These are phyloP conservation scores for Aphaenogaster floridana DNA, from an alignment of 1,140 invertebrate genomes.

Conservation along the genomic window DNA sequence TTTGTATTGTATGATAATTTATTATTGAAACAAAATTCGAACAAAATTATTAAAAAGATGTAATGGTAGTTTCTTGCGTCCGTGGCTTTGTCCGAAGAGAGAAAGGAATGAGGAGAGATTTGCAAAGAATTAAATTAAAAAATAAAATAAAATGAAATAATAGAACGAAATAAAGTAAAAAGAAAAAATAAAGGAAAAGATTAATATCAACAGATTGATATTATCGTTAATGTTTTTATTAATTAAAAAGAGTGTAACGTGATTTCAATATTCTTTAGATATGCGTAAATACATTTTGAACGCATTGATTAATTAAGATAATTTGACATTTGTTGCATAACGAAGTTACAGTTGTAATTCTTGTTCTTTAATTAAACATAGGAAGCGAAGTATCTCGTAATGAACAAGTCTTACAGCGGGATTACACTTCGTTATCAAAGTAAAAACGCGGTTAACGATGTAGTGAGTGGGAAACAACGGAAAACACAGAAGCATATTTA, in stretches of 20 bases:
- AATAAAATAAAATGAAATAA: background rate
- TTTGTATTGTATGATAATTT: background rate
- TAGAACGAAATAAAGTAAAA: background rate
- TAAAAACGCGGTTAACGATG: slow-evolving; percentile 16
- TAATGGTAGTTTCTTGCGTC: background rate
- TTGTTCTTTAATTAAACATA: slow-evolving; percentile 28
- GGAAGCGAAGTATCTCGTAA: slow-evolving; percentile 12
- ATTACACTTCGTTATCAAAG: slow-evolving; percentile 16
- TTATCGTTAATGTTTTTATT: background rate
- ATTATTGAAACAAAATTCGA: background rate
- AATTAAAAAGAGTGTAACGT: background rate
- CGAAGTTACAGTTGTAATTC: background rate
- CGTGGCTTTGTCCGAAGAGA: background rate
- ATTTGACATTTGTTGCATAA: background rate
- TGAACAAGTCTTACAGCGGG: background rate
- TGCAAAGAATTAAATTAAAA: background rate
- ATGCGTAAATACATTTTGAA: background rate
- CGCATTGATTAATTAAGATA: background rate
- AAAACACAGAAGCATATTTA: slow-evolving; percentile 37
- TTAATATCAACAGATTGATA: background rate
- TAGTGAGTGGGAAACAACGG: slow-evolving; percentile 1
- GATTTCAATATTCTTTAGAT: background rate
- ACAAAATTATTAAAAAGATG: background rate
- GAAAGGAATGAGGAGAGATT: background rate
- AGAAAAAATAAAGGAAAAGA: background rate